Evolutionary conservation across 2,888 invertebrate species (phyloP).

Genomic region (Hemistola chrysoprasaria): DNA sequence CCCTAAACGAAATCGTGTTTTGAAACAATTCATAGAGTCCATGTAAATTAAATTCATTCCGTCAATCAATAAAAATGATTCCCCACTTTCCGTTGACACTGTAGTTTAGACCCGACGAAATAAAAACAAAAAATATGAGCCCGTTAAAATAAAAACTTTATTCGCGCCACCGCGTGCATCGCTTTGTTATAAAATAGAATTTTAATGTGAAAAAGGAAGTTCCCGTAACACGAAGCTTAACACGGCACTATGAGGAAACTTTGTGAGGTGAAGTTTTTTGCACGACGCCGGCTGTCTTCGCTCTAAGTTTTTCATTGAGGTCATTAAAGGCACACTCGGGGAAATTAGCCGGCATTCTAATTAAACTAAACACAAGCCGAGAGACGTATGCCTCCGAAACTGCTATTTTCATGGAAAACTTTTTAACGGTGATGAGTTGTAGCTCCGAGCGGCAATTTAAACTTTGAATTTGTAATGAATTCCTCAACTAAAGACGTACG

Average conservation of each 20-base stretch:
- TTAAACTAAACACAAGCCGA: conserved; percentile 55
- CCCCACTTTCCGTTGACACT: conserved; percentile 6
- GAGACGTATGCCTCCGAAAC: conserved; percentile 45
- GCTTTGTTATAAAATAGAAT: conserved; percentile 11
- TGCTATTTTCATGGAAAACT: conserved; percentile 42
- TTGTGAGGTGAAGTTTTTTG: conserved; percentile 11
- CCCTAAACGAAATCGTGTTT: too few relatives aligned
- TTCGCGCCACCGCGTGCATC: conserved; percentile 2
- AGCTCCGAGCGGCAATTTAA: conserved; percentile 64
- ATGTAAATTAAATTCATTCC: neutral
- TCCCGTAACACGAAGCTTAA: conserved; percentile 15
- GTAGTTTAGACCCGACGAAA: conserved; percentile 4
- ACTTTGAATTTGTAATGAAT: conserved; percentile 69
- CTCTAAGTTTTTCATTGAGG: conserved; percentile 34
- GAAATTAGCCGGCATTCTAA: conserved; percentile 49
- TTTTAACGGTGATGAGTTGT: conserved; percentile 71
- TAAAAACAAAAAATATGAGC: conserved; percentile 6
- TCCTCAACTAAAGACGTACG: conserved; percentile 55
- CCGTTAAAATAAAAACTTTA: conserved; percentile 6
- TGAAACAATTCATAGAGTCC: too few relatives aligned
- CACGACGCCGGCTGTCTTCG: conserved; percentile 2
- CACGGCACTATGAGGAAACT: conserved; percentile 19
- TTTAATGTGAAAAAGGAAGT: conserved; percentile 8
- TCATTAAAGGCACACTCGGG: conserved; percentile 47
- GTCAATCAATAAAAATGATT: conserved; percentile 10